Conservation (phyloP, 2,113 vertebrate species). For the Sitta europaea region DNA sequence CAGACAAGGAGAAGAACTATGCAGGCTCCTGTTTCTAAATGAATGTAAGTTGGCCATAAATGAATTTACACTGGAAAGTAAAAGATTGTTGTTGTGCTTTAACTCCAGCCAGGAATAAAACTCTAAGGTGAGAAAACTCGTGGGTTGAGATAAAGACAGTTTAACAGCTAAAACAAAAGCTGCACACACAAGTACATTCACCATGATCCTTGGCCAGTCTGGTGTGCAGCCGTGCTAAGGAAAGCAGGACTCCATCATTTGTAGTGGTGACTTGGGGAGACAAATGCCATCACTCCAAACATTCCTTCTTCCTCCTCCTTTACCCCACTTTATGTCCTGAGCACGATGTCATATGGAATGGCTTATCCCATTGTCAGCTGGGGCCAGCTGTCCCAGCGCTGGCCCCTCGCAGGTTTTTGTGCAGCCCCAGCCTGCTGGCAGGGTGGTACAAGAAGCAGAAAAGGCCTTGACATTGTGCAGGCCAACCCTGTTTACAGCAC, state of each 20-base stretch:
- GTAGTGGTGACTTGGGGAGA: too few species aligned
- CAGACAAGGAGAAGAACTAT: neutral
- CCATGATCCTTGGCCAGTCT: too few species aligned
- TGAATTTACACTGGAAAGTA: neutral
- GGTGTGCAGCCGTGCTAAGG: neutral
- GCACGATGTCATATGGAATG: neutral
- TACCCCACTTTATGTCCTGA: neutral
- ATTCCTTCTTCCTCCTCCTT: neutral
- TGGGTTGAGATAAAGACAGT: neutral
- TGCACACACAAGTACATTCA: too few species aligned
- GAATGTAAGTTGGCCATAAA: neutral
- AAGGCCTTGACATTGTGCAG: neutral
- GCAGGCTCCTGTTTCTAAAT: neutral
- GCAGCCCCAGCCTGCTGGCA: neutral
- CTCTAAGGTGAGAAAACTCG: fast-evolving
- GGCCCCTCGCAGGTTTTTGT: neutral
- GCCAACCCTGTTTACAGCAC: neutral
- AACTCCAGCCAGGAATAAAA: neutral
- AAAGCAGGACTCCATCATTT: neutral
- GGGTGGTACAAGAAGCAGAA: neutral
- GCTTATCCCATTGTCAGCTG: neutral
- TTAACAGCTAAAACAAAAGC: neutral
- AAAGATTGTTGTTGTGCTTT: neutral
- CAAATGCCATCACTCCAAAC: neutral
- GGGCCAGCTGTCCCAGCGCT: neutral